Evolutionary conservation across 1,140 invertebrate genomes (phyloP).

Genomic region (Neuroterus valhalla): DNA sequence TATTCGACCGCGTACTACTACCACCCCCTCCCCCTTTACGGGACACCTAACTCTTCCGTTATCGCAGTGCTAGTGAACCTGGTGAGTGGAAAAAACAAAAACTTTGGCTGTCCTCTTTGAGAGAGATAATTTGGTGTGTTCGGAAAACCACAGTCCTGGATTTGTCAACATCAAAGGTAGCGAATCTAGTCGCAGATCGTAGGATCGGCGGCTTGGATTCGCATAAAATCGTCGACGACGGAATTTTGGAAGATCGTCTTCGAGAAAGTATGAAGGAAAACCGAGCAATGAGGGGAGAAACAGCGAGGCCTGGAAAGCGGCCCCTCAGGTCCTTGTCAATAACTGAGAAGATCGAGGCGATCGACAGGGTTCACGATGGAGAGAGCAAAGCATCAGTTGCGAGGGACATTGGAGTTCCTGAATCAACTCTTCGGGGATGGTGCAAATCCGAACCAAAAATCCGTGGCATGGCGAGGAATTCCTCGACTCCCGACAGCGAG

Average conservation of each 20-base stretch:
- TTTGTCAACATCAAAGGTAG: background rate
- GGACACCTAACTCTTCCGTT: conserved; percentile 45
- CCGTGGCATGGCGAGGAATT: conserved; percentile 81
- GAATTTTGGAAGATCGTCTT: conserved; percentile 45
- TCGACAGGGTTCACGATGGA: conserved; percentile 85
- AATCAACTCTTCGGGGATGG: conserved; percentile 88
- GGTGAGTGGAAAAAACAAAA: conserved; percentile 37
- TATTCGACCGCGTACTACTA: conserved; percentile 55
- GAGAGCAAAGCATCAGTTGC: conserved; percentile 89
- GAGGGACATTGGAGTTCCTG: conserved; percentile 86
- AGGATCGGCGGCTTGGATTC: conserved; percentile 28
- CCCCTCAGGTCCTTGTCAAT: conserved; percentile 82
- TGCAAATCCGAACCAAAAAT: conserved; percentile 89
- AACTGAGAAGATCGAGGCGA: conserved; percentile 85
- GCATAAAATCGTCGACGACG: conserved; percentile 16
- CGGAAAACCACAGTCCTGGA: background rate
- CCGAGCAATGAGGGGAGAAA: conserved; percentile 54
- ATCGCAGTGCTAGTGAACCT: conserved; percentile 61
- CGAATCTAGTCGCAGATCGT: conserved; percentile 27
- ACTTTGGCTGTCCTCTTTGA: background rate
- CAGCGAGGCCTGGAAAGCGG: conserved; percentile 78
- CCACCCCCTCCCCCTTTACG: conserved; percentile 38
- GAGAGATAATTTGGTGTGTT: background rate
- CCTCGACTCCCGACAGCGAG: conserved; percentile 79
- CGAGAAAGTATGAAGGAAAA: conserved; percentile 51